Percentiles rank a stretch among this genome's conserved stretches.
Evolutionary conservation across 23 tunicate species (phyloP).

Genomic region (Ciona savignyi): DNA sequence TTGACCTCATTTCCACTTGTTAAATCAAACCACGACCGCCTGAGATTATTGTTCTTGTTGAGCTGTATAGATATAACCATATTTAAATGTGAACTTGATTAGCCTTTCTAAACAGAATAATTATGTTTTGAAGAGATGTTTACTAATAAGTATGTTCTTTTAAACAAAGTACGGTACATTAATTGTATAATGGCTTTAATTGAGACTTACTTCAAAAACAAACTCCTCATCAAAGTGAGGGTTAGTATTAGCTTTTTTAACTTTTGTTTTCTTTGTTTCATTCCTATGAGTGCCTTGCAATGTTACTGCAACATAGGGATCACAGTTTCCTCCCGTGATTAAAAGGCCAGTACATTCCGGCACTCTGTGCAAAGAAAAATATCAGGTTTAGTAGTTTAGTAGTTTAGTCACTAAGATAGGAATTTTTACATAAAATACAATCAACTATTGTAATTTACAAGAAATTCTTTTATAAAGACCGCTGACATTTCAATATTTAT

Average conservation of each 20-base stretch:
- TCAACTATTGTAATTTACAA: no score
- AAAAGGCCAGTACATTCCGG: conserved; percentile 32
- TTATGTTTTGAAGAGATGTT: no score
- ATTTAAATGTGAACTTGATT: background rate
- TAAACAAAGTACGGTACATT: no score
- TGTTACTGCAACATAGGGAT: conserved; percentile 31
- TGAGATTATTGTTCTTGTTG: conserved; percentile 27
- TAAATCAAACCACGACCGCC: conserved; percentile 50
- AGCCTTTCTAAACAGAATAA: background rate
- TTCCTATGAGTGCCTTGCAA: conserved; percentile 36
- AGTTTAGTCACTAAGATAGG: background rate
- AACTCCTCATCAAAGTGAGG: conserved; percentile 43
- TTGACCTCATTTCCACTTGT: conserved; percentile 29
- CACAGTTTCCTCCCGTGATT: conserved; percentile 26
- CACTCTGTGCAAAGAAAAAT: conserved; percentile 9
- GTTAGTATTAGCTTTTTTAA: conserved; percentile 17
- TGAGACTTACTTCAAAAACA: conserved; percentile 51
- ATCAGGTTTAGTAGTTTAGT: background rate
- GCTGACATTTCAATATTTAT: no score
- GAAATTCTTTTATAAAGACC: no score
- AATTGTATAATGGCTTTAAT: no score
- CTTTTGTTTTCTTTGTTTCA: conserved; percentile 35
- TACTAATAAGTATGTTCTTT: no score
- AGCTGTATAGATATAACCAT: conserved; percentile 10
- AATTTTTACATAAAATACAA: no score